These are phyloP conservation scores for Ochropleura plecta DNA, from an alignment of 2,888 invertebrate species.

Conservation along the genomic window DNA sequence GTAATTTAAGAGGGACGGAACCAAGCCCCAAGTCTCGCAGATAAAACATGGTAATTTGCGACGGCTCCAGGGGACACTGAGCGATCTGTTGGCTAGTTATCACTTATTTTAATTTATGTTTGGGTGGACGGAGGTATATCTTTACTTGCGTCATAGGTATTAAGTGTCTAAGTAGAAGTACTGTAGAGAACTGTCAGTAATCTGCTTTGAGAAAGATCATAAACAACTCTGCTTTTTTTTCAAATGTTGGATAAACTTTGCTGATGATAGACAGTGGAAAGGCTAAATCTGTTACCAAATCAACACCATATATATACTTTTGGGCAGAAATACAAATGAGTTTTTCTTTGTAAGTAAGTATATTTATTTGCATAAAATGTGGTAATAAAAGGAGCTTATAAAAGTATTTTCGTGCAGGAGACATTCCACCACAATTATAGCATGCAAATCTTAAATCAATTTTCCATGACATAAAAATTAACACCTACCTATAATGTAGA, in stretches of 20 bases:
- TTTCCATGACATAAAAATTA: too few relatives aligned
- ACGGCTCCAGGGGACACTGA: conserved; percentile 50
- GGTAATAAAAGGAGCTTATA: too few relatives aligned
- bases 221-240: background rate
- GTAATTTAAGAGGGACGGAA: conserved; percentile 44
- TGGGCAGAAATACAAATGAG: too few relatives aligned
- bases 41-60: conserved; percentile 58
- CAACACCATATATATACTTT: background rate
- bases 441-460: too few relatives aligned
- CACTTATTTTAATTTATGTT: conserved; percentile 55
- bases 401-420: too few relatives aligned
- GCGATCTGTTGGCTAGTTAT: conserved; percentile 44
- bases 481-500: too few relatives aligned
- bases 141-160: conserved; percentile 34
- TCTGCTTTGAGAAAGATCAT: background rate
- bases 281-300: background rate
- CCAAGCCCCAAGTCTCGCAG: conserved; percentile 29
- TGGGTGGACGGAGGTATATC: conserved; percentile 27
- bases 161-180: conserved; percentile 13
- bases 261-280: background rate
- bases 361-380: too few relatives aligned
- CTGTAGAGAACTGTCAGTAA: background rate
- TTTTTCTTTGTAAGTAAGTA: too few relatives aligned
- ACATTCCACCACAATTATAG: too few relatives aligned
- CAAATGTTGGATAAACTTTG: background rate